Percentiles rank a stretch among this genome's conserved stretches.
phyloP scores from a whole-genome alignment of 2,113 vertebrate genomes.

The Polypterus bichir region DNA sequence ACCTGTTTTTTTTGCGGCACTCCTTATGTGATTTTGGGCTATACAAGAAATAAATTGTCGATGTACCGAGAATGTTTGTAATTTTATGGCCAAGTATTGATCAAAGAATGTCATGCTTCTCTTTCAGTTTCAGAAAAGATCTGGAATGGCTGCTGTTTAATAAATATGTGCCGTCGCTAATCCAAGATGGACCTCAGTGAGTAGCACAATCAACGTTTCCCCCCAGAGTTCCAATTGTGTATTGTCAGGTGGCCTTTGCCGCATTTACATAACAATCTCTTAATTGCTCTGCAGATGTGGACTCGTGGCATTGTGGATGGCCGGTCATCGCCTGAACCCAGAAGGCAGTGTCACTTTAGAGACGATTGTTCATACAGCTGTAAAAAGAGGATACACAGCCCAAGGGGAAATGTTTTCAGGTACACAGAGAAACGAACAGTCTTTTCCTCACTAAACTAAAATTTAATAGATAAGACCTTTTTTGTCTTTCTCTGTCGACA shows the following conservation, averaged over 20 bases:
- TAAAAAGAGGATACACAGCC: constrained; percentile 53
- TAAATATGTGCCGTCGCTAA: constrained; percentile 67
- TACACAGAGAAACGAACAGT: constrained; percentile 15
- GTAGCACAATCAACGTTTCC: constrained; percentile 26
- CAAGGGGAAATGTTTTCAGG: constrained; percentile 89
- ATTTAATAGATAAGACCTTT: too few relatives aligned
- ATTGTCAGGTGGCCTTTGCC: neutral
- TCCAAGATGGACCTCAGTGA: constrained; percentile 83
- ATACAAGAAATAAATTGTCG: too few relatives aligned
- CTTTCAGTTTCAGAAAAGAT: constrained; percentile 59
- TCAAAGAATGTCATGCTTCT: constrained; percentile 5
- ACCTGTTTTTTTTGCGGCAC: too few relatives aligned
- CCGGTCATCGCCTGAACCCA: constrained; percentile 42
- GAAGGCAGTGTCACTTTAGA: constrained; percentile 38
- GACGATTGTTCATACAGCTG: constrained; percentile 46
- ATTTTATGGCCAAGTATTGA: too few relatives aligned
- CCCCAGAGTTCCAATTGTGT: neutral
- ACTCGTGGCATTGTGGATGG: constrained; percentile 81
- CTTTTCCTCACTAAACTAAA: too few relatives aligned
- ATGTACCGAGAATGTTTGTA: too few relatives aligned
- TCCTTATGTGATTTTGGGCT: too few relatives aligned
- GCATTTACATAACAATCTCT: neutral
- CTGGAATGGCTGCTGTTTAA: constrained; percentile 72
- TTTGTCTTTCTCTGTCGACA: too few relatives aligned
- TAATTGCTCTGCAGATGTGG: constrained; percentile 53